Percentiles rank a stretch among this genome's conserved stretches.
Conservation (phyloP, 2,797 vertebrate genomes). For the Pseudotriccus pelzelni region DNA sequence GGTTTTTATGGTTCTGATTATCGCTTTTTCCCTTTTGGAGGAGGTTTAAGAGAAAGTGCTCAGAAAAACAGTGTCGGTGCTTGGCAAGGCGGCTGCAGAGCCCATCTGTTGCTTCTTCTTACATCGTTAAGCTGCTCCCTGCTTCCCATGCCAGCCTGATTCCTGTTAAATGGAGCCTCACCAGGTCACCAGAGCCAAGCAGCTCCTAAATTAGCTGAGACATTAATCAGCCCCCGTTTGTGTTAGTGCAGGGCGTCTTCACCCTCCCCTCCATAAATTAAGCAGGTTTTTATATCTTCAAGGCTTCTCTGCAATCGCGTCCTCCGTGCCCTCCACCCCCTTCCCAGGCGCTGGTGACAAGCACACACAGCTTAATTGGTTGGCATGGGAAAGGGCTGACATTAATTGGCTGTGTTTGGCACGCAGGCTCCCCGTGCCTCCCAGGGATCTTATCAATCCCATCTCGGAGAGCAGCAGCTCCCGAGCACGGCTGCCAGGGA, state of each 20-base stretch:
- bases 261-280: conserved; percentile 9
- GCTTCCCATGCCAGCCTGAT: conserved; percentile 51
- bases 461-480: conserved; percentile 56
- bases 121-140: conserved; percentile 23
- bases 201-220: conserved; percentile 36
- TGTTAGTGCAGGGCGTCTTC: not conserved
- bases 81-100: conserved; percentile 30
- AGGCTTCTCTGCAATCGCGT: conserved; percentile 15
- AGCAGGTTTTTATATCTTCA: not conserved
- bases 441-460: conserved; percentile 72
- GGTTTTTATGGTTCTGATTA: not conserved
- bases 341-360: conserved; percentile 69
- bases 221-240: conserved; percentile 53
- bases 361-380: conserved; percentile 73
- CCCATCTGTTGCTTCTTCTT: conserved; percentile 65
- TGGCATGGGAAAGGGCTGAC: conserved; percentile 76
- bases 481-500: conserved; percentile 57
- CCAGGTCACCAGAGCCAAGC: conserved; percentile 29
- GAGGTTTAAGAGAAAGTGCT: conserved; percentile 26
- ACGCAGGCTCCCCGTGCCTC: conserved; percentile 45
- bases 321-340: conserved; percentile 7
- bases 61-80: not conserved
- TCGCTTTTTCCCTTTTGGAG: not conserved
- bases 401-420: conserved; percentile 77
- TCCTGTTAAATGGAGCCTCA: conserved; percentile 39